Conservation (phyloP, 2,888 invertebrate genomes). For the Onthophagus sagittarius region DNA sequence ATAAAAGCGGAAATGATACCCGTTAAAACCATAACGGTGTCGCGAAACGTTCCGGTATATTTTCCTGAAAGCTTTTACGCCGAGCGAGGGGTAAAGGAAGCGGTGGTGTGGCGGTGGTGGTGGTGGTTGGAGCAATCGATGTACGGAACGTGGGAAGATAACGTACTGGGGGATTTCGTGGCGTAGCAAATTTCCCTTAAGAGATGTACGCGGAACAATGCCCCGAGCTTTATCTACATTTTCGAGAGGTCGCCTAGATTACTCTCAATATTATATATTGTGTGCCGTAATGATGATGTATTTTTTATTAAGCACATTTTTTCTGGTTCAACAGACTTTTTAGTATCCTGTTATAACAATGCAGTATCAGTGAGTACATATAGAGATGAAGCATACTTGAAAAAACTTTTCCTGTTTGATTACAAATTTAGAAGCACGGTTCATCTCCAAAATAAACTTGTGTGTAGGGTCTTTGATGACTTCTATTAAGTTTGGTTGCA, state of each 20-base stretch:
- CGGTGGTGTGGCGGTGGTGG: too few species aligned
- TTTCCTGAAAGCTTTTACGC: constrained; percentile 7
- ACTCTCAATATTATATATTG: not conserved
- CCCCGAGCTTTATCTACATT: not conserved
- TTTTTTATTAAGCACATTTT: too few species aligned
- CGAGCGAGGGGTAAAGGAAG: not conserved
- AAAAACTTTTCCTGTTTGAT: too few species aligned
- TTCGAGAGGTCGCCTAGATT: not conserved
- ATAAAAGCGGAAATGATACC: not conserved
- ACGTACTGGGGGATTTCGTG: not conserved
- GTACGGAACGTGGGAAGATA: constrained; percentile 1
- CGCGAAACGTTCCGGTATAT: constrained; percentile 4
- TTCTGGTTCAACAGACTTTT: too few species aligned
- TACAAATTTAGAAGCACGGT: too few species aligned
- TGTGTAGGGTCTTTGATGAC: too few species aligned
- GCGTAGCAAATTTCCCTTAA: constrained; percentile 2
- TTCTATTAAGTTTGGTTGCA: too few species aligned
- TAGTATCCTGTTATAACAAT: too few species aligned
- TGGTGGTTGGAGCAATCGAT: not conserved
- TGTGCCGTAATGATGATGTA: not conserved
- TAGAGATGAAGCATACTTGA: too few species aligned
- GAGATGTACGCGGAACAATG: not conserved
- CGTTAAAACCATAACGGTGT: constrained; percentile 5
- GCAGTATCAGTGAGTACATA: too few species aligned
- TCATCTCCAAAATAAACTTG: too few species aligned